A percentile compares a stretch with the other conserved stretches of the same genome.
phyloP scores from a whole-genome alignment of 2,797 vertebrate genomes.

The Pangasius mekongensis region DNA sequence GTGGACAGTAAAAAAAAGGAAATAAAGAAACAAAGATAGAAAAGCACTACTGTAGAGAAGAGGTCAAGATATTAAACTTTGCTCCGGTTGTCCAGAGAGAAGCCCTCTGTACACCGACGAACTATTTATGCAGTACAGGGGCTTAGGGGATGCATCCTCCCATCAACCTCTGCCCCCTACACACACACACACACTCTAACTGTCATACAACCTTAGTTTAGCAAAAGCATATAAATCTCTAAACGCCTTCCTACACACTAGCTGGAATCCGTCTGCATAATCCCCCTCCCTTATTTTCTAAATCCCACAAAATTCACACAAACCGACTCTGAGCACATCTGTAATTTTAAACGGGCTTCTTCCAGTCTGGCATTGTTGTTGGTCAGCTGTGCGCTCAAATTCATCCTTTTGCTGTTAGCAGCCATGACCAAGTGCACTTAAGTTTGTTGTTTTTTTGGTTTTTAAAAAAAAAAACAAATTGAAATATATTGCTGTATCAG shows the following conservation, averaged over 20 bases:
- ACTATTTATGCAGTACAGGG: conserved; percentile 14
- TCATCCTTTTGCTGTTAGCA: not conserved
- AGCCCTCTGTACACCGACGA: not conserved
- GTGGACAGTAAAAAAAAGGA: not conserved
- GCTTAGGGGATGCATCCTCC: conserved; percentile 18
- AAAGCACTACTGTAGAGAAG: not conserved
- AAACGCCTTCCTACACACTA: not conserved
- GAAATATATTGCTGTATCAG: not conserved
- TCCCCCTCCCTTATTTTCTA: not conserved
- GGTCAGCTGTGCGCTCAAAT: not conserved
- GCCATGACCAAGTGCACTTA: not conserved
- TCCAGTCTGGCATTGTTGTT: not conserved
- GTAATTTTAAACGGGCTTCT: not conserved
- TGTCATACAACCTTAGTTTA: not conserved
- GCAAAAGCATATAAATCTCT: not conserved
- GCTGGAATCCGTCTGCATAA: conserved; percentile 17
- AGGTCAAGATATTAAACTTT: conserved; percentile 20
- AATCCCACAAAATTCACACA: not conserved
- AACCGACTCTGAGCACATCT: not conserved
- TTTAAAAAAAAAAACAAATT: too few relatives aligned
- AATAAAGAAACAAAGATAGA: not conserved
- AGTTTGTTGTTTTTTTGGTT: not conserved
- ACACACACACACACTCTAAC: conserved; percentile 15
- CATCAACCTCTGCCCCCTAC: not conserved
- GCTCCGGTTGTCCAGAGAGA: not conserved